Evolutionary conservation across 1,140 invertebrate genomes (phyloP), one percentile per base, ranked within the genome.

Genomic region (Cotesia chilonis): DNA sequence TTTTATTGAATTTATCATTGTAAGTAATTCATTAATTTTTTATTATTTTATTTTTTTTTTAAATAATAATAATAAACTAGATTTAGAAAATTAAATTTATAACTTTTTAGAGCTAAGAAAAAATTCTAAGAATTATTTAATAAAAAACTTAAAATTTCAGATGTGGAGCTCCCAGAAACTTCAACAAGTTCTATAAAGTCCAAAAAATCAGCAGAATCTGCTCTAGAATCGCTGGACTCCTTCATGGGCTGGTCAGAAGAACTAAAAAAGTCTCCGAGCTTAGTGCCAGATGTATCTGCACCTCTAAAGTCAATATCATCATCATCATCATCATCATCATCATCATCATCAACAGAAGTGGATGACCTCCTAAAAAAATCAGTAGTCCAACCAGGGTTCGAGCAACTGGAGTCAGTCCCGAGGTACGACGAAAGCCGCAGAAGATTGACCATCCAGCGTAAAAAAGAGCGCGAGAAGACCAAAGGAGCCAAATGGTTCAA

Each of bases 401-500:
- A 94, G 78, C 88, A 90, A 79, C 76, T 90, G 28, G 86, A 91
- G 66, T 77, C 82, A 20, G 81, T 94, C 7, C 91, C 92, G 6
- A 87, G 87, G 17, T 92, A 91, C 78, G 81, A 89, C 75, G 79
- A 90, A 2, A 91, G 88, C 75, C 87, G 91, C 38, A 90, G 87
- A 74, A 89, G 85, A 81, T 81, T 92, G 61, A 89, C 88, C 75
- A 82, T 87, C 55, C 76, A 90, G 71, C 89, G 90, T 80, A 83
- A 91, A 87, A 85, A 85, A 76, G 89, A 92, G 80, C 81, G 91
- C 76, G 90, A 91, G 10, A 94, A 92, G 81, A 96, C 94, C 0
- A 96, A 94, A 82, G 96, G 96, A 2, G 88, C 90, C 1, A 88
- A 90, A 67, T 98, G 97, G 97, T 98, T 92, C 83, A 90, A 95